phyloP scores from a whole-genome alignment of 1,140 invertebrate species.

The Pseudomyrmex cubaensis region DNA sequence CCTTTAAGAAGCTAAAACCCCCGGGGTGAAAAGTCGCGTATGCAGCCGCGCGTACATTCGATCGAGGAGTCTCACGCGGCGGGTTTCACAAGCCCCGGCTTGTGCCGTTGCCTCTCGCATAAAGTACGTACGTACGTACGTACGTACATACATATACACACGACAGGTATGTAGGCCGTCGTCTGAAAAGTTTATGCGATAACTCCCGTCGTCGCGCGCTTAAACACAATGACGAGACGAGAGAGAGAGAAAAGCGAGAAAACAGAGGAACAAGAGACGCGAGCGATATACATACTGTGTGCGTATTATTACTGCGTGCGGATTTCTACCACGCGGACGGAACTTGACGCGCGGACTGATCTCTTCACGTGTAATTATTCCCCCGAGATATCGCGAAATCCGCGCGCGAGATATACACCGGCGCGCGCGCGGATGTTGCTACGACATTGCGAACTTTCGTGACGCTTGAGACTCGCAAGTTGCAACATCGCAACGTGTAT shows the following conservation, averaged over 20 bases:
- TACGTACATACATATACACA: constrained; percentile 9
- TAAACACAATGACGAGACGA: constrained; percentile 29
- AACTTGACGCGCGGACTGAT: constrained; percentile 37
- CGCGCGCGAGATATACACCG: not conserved
- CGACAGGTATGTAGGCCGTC: constrained; percentile 74
- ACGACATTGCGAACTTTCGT: constrained; percentile 48
- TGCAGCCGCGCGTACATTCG: constrained; percentile 52
- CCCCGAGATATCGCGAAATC: constrained; percentile 26
- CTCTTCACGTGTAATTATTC: constrained; percentile 55
- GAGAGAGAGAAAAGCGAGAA: not conserved
- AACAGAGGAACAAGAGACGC: no score
- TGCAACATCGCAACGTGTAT: constrained; percentile 39
- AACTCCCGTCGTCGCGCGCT: constrained; percentile 58
- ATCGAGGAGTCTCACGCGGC: constrained; percentile 32
- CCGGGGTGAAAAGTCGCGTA: constrained; percentile 61
- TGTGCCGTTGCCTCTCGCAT: constrained; percentile 29
- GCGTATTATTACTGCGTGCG: not conserved
- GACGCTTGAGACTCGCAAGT: constrained; percentile 25
- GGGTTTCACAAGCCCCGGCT: constrained; percentile 34
- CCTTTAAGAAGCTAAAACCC: constrained; percentile 58
- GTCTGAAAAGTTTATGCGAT: constrained; percentile 76
- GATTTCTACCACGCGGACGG: not conserved
- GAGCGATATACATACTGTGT: not conserved
- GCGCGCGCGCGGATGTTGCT: constrained; percentile 18
- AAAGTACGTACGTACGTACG: constrained; percentile 31